Evolutionary conservation across 2,113 vertebrate genomes (phyloP).

Genomic region (Pseudonaja textilis): DNA sequence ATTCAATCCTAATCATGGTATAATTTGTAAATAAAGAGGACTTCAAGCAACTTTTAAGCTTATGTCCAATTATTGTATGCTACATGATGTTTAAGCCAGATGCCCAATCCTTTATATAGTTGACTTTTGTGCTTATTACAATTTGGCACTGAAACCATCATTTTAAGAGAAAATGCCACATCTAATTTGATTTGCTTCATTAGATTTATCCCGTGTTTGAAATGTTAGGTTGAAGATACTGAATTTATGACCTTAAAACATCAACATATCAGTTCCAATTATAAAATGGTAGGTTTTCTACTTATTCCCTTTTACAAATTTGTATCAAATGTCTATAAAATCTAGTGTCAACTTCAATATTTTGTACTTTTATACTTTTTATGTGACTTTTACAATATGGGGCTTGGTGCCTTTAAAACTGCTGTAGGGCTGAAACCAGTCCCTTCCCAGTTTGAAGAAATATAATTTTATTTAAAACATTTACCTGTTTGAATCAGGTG

Average conservation of each 20-base stretch:
- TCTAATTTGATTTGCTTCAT: background rate
- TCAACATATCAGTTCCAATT: background rate
- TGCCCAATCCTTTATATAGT: background rate
- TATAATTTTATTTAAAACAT: background rate
- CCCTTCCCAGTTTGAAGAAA: background rate
- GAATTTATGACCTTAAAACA: background rate
- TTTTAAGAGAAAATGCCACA: background rate
- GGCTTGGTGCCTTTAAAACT: background rate
- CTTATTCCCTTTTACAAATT: background rate
- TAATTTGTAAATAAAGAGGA: background rate
- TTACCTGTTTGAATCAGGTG: constrained; percentile 93
- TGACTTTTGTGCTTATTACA: background rate
- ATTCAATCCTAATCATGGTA: background rate
- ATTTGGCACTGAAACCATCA: background rate
- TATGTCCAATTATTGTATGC: background rate
- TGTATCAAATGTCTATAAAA: background rate
- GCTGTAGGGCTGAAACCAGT: background rate
- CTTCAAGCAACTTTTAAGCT: background rate
- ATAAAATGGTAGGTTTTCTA: background rate
- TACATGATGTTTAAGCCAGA: background rate
- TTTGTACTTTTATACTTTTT: background rate
- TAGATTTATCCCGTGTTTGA: background rate
- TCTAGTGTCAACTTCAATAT: background rate
- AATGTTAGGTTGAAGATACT: background rate
- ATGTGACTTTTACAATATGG: background rate